phyloP scores from a whole-genome alignment of 2,888 invertebrate species.

The Megastigmus dorsalis region DNA sequence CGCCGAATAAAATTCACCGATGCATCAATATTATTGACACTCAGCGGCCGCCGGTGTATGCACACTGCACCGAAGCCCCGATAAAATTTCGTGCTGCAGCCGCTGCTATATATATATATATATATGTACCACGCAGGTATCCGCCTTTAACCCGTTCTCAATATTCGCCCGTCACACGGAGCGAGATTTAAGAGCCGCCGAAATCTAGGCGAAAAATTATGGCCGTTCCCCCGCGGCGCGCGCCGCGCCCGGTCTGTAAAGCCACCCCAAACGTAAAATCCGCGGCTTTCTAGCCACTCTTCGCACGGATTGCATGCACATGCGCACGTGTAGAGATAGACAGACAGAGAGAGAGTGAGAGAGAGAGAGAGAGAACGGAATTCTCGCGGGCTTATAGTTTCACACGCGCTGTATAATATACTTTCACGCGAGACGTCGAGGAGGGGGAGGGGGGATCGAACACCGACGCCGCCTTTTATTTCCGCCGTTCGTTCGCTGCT shows the following conservation, averaged over 20 bases:
- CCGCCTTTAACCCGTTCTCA: too few species aligned
- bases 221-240: neutral
- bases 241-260: too few species aligned
- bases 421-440: slow-evolving; percentile 45
- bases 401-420: slow-evolving; percentile 38
- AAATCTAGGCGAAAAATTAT: slow-evolving; percentile 12
- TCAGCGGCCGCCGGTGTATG: neutral
- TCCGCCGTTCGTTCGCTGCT: slow-evolving; percentile 39
- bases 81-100: too few species aligned
- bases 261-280: neutral
- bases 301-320: too few species aligned
- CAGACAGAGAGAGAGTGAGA: too few species aligned
- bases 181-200: slow-evolving; percentile 27
- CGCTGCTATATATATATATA: too few species aligned
- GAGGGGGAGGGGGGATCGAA: neutral
- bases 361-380: slow-evolving; percentile 36
- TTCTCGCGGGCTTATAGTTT: slow-evolving; percentile 27
- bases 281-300: neutral
- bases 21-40: slow-evolving; percentile 38
- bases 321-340: too few species aligned
- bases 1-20: slow-evolving; percentile 7
- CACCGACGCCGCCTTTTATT: slow-evolving; percentile 41
- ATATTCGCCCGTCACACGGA: slow-evolving; percentile 15
- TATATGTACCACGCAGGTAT: too few species aligned
- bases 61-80: too few species aligned